phyloP scores from a whole-genome alignment of 2,113 vertebrate genomes.

The Psephotus haematonotus region DNA sequence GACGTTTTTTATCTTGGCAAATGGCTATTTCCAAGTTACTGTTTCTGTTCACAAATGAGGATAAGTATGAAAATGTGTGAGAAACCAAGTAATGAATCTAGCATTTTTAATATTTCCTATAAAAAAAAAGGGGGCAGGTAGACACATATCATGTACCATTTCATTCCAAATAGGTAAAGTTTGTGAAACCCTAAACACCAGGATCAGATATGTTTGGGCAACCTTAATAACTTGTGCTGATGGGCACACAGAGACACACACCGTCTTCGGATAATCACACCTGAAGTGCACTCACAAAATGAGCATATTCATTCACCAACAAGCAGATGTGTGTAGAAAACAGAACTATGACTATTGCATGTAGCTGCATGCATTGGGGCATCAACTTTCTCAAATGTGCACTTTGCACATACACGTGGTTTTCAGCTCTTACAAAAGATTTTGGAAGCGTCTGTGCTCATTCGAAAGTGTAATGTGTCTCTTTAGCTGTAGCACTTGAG shows the following conservation, averaged over 20 bases:
- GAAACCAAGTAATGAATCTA: neutral
- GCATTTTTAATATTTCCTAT: neutral
- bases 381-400: neutral
- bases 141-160: neutral
- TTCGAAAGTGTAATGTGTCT: neutral
- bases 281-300: neutral
- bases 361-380: neutral
- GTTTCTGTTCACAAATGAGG: neutral
- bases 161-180: neutral
- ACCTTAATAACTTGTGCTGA: neutral
- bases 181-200: neutral
- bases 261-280: neutral
- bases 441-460: neutral
- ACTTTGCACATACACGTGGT: neutral
- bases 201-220: neutral
- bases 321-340: neutral
- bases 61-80: neutral
- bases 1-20: slow-evolving; percentile 39
- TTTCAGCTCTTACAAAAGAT: neutral
- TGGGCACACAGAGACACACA: neutral
- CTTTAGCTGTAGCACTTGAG: neutral
- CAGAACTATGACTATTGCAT: neutral
- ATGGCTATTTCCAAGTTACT: slow-evolving; percentile 13
- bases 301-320: neutral
- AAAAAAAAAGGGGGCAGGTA: neutral